Evolutionary conservation across 2,113 vertebrate species (phyloP), one percentile per base, ranked within the genome.

Genomic region (Cavia aperea): DNA sequence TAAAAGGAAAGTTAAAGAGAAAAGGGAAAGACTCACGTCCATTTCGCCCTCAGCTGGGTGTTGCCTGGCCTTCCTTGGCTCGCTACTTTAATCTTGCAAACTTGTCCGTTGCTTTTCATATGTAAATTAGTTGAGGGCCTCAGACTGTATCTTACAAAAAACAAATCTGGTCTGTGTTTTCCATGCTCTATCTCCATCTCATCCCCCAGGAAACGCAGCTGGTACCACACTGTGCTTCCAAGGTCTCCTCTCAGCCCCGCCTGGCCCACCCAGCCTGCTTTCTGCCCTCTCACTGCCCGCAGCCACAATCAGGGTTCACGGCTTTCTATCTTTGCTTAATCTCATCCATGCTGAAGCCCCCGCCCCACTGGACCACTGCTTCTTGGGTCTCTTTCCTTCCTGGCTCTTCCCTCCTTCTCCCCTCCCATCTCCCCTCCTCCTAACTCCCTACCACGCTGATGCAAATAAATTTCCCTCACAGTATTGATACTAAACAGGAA

Each of bases 81-180:
- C 16, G 24, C 21, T 33, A 26, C 93, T 93, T 91, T 78, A 60
- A 78, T 88, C 33, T 11, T 58, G 46, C 56, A n/a, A 31, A 51
- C 75, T 66, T 77, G 19, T 93, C 68, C 83, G 43, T 36, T 82
- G 19, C 7, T 66, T 94, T 83, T 89, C 49, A 33, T 43, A 46
- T 62, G 36, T 54, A 81, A 77, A 90, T 90, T 62, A 46, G 5
- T 58, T 24, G 24, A 81, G 15, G 77, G 2, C 70, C 39, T 93
- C 77, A 93, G 85, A 92, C 66, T 63, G 29, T 29, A 51, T 96
- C 92, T 93, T 7, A 29, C 33, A 78, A 66, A 54, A 90, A 90
- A 46, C 2, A 15, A 90, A 65, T 1, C 8, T 49, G 12, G 86
- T 46, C 8, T 4, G 4, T 14, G 18, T 4, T 51, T 86, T 5